Evolutionary conservation across 2,888 invertebrate species (phyloP).

Genomic region (Orthosia incerta): DNA sequence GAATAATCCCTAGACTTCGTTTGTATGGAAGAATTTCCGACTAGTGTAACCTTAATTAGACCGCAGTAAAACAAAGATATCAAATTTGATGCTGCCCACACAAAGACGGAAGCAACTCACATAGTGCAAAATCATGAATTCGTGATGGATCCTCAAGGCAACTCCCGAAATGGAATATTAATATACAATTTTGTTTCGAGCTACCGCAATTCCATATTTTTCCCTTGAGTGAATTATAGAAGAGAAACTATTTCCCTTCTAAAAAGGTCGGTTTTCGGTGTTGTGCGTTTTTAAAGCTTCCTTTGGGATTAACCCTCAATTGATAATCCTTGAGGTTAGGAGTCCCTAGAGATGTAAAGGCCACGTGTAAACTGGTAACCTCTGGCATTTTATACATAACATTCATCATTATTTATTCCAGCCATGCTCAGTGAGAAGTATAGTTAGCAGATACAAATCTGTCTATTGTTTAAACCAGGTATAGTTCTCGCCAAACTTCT

Average conservation of each 20-base stretch:
- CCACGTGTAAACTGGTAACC: conserved; percentile 8
- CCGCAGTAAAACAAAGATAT: not conserved
- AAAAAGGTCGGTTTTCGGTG: conserved; percentile 23
- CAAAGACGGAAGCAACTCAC: conserved; percentile 14
- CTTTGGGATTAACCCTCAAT: conserved; percentile 32
- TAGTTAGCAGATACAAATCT: conserved; percentile 33
- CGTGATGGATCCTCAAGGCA: conserved; percentile 23
- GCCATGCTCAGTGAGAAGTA: conserved; percentile 18
- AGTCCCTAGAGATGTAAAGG: conserved; percentile 4
- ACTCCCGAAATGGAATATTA: conserved; percentile 46
- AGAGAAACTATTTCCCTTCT: conserved; percentile 12
- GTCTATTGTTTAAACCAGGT: conserved; percentile 34
- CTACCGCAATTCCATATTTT: conserved; percentile 42
- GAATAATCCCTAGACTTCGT: too few species aligned
- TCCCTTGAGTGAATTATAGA: conserved; percentile 31
- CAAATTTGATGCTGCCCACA: conserved; percentile 10
- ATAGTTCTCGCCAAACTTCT: not conserved
- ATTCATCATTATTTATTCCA: conserved; percentile 22
- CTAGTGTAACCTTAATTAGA: not conserved
- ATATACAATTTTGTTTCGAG: conserved; percentile 40
- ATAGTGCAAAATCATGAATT: conserved; percentile 34
- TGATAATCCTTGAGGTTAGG: conserved; percentile 34
- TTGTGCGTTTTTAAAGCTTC: conserved; percentile 36
- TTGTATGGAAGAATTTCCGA: too few species aligned
- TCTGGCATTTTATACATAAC: conserved; percentile 3